These are phyloP conservation scores for Malthinus seriepunctatus DNA, from an alignment of 2,888 invertebrate genomes.

Conservation along the genomic window DNA sequence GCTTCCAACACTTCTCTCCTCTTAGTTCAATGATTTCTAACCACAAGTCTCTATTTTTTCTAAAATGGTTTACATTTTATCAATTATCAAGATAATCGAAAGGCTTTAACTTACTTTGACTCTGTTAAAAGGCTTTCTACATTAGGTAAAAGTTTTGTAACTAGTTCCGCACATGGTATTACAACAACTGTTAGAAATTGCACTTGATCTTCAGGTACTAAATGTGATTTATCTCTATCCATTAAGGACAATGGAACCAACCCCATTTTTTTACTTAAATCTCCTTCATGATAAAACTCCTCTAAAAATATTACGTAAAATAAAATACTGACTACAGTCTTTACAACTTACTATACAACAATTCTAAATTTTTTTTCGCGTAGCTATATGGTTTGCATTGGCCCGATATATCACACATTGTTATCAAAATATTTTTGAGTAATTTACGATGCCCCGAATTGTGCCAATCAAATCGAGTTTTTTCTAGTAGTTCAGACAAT, in stretches of 20 bases:
- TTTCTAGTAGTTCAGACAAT: constrained; percentile 57
- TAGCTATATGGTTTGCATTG: constrained; percentile 63
- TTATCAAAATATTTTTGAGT: constrained; percentile 63
- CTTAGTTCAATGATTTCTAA: constrained; percentile 61
- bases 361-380: constrained; percentile 58
- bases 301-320: constrained; percentile 30
- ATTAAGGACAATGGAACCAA: constrained; percentile 65
- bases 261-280: constrained; percentile 62
- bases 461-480: constrained; percentile 57
- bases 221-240: constrained; percentile 62
- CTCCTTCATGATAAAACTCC: constrained; percentile 59
- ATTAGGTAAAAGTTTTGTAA: constrained; percentile 60
- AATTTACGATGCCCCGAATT: constrained; percentile 57
- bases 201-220: constrained; percentile 66
- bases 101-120: constrained; percentile 55
- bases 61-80: constrained; percentile 36
- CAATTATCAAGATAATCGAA: no score
- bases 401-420: constrained; percentile 64
- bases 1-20: constrained; percentile 61
- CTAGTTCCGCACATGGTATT: constrained; percentile 61
- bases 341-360: constrained; percentile 59
- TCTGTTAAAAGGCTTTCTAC: constrained; percentile 56
- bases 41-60: constrained; percentile 62
- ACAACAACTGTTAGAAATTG: constrained; percentile 65
- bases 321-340: neutral